phyloP scores from a whole-genome alignment of 2,797 vertebrate species.

The Danio jaintianensis region DNA sequence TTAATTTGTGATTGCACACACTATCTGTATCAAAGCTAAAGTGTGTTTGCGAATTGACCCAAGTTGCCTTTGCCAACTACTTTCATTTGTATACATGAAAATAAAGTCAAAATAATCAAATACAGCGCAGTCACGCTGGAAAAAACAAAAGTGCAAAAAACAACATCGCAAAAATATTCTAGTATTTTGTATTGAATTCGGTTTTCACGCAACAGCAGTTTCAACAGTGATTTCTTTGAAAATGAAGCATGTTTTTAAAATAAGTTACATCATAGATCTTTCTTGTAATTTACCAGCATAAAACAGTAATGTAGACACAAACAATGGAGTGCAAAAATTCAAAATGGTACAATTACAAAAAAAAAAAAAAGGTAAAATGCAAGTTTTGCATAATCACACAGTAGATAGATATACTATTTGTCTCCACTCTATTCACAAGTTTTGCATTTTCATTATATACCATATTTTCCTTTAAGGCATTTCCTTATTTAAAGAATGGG shows the following conservation, averaged over 20 bases:
- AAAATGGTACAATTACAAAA: background rate
- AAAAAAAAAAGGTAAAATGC: background rate
- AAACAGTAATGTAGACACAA: background rate
- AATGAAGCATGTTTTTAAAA: background rate
- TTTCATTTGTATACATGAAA: background rate
- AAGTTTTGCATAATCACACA: conserved; percentile 18
- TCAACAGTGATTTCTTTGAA: background rate
- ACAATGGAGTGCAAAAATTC: conserved; percentile 13
- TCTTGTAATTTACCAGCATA: background rate
- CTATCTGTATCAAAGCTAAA: background rate
- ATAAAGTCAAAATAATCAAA: background rate
- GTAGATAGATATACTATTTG: background rate
- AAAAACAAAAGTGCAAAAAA: background rate
- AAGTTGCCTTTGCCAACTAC: background rate
- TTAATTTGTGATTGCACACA: background rate
- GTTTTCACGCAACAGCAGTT: conserved; percentile 7
- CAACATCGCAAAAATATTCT: background rate
- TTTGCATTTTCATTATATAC: background rate
- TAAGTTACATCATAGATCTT: background rate
- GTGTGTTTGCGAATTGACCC: background rate
- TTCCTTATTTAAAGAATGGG: background rate
- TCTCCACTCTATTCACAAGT: background rate
- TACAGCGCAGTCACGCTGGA: background rate
- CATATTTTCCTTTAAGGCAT: background rate
- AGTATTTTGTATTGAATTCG: conserved; percentile 24